Conservation (phyloP, 2,113 vertebrate species). For the Microtus pennsylvanicus region DNA sequence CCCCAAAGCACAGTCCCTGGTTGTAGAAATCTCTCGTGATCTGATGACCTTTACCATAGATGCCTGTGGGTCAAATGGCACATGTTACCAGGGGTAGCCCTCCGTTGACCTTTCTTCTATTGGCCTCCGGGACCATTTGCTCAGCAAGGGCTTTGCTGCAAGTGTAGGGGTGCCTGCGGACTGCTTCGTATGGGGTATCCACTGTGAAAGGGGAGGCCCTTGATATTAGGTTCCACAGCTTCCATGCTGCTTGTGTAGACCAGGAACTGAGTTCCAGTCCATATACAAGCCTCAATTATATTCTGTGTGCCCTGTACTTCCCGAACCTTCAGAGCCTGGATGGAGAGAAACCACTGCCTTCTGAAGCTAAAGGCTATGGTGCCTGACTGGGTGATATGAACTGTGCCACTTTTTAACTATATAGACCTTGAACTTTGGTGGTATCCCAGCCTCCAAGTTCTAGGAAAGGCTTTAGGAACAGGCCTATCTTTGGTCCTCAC, state of each 20-base stretch:
- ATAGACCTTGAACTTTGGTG: too few relatives aligned
- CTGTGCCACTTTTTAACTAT: neutral
- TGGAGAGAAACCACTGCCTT: neutral
- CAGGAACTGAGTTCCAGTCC: constrained; percentile 86
- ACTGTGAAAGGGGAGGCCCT: constrained; percentile 90
- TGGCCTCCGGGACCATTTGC: constrained; percentile 89
- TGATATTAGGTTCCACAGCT: constrained; percentile 91
- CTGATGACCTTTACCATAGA: constrained; percentile 92
- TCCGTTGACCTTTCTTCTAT: constrained; percentile 86
- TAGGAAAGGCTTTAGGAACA: neutral
- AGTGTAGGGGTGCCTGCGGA: constrained; percentile 89
- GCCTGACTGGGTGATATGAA: too few relatives aligned
- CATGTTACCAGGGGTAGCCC: constrained; percentile 89
- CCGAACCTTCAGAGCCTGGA: neutral
- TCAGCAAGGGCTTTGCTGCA: constrained; percentile 90
- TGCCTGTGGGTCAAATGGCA: constrained; percentile 92
- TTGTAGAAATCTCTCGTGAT: constrained; percentile 91
- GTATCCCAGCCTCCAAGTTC: neutral
- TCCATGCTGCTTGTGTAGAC: constrained; percentile 97
- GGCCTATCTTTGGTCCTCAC: neutral
- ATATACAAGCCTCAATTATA: constrained; percentile 90
- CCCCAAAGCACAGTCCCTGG: constrained; percentile 81
- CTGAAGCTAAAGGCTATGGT: neutral
- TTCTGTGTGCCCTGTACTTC: constrained; percentile 87
- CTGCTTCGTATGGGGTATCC: constrained; percentile 87